Base-by-base conservation (phyloP, 2,888 invertebrate species). In the Stictocephala bisonia region DNA sequence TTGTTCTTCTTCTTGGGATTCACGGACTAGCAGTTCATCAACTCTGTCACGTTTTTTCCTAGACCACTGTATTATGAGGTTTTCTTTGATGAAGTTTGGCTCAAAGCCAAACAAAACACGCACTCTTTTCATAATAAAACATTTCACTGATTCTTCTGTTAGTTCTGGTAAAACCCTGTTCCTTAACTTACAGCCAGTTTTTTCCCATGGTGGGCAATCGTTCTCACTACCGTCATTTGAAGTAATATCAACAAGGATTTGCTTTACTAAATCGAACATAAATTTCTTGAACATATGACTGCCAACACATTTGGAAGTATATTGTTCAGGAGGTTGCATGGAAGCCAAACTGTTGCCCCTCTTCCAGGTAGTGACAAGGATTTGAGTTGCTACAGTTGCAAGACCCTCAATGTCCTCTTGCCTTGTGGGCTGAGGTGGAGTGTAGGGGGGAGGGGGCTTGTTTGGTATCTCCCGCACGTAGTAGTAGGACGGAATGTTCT, bases 361-460 rank as follows among this genome's bases (percentile, higher is more conserved):
- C 35, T 81, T 77, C 75, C 85, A 84, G 0, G 86, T 86, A 58
- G 84, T 82, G 76, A 84, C 85, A 48, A 88, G 83, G 27, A 85
- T 80, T 41, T 83, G 82, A 1, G 86, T 84, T 0, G 86, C 84
- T 77, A 84, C 84, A 58, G 84, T 83, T 0, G 85, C 84, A 35
- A 87, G 83, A 41, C 82, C 82, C 13, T 85, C 84, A 0, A 88
- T 81, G 78, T 87, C 86, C 20, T 86, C 85, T 44, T 84, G 81
- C 24, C 84, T 84, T 0, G 84, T 82, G 0, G 87, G 87, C 13
- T 86, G 81, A n/a, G 56, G 72, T 6, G 91, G 90, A 0, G 89
- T 90, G 83, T 92, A 93, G 0, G 92, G 92, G 0, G 92, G 92
- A 1, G 92, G 92, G 9, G 92, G 91, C 81, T 91, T 91, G 81